Base-by-base conservation (phyloP, 2,888 invertebrate genomes). In the Synanthedon vespiformis region DNA sequence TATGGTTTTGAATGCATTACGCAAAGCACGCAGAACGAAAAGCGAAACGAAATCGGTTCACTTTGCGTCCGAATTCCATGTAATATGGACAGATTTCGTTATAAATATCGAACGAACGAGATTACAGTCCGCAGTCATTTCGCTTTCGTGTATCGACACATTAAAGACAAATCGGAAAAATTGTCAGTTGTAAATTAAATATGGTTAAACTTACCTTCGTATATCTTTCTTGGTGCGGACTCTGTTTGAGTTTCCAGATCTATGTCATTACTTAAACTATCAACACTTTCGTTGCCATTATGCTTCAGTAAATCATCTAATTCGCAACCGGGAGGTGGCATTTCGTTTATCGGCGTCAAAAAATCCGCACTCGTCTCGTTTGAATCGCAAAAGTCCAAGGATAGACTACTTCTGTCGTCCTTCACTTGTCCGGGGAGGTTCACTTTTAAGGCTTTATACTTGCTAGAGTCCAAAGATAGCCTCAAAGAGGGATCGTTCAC, bases 291-390 rank as follows among this genome's bases (percentile, higher is more conserved):
- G 52, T 76, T 83, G 0, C 86, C 85, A 40, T 86, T 85, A 40
- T 80, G 80, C 52, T 80, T 81, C 14, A 86, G 87, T 61, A 87
- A 57, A n/a, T 87, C 83, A 51, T 86, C 86, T 1, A 86, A 80
- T 60, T 86, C 88, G 54, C 87, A 86, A 0, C 84, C 84, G 0
- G 87, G 79, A 1, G 77, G 80, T 1, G 88, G 88, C 88, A 88
- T 84, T 58, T 88, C 88, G 41, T 88, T 88, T 3, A 88, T 88
- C 1, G 88, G 88, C 50, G 88, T 88, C 52, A 88, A 58, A 55
- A 88, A 88, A 60, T 88, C 88, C 0, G 88, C 88, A 58, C 87
- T 88, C 0, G 88, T 88, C 61, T 88, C 88, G 57, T 88, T 88
- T 0, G 88, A 88, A 53, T 88, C 88, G 55, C 88, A 88, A 48